Evolutionary conservation across 1,140 invertebrate species (phyloP), one percentile per base, ranked within the genome.

Genomic region (Calosoma granatense): DNA sequence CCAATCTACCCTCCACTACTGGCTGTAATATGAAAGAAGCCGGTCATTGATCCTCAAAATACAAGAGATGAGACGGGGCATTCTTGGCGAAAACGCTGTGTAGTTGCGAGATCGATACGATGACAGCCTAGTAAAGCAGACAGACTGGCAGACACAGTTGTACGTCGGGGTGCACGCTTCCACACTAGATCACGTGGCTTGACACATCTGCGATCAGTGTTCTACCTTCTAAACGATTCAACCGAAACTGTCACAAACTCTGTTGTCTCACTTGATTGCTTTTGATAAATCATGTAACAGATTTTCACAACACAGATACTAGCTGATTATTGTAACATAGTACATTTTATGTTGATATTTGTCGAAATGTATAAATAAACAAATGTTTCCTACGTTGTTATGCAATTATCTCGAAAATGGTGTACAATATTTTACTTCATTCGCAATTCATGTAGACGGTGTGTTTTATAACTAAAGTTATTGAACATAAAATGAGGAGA

Each of bases 111-210:
- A 47, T 47, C 41, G 41, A 47, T 47, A 47, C 41, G 41, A 47
- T 47, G 41, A 47, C 41, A 17, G 15, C 6, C 41, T 6, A 17
- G 6, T 47, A 17, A 12, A 17, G 41, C 17, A 47, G 41, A 47
- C 41, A 47, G 41, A 9, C 41, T 12, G 6, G 41, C 15, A 47
- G 41, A 47, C 41, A 17, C 3, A 47, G 15, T 17, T 17, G 6
- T 47, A 17, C 15, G 4, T 9, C 41, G 41, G 41, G 41, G 41
- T 6, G n/a, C 26, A 47, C 3, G 6, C 6, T 47, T 47, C 41
- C 41, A 47, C 41, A 11, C 41, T 47, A 47, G 41, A 47, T 47
- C 41, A 47, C 41, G 41, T 47, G 41, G 41, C 15, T 11, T 47
- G 41, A 47, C 41, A 30, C 26, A 47, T 47, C 41, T 11, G 41